Base-by-base conservation (phyloP, 92 coral and sea anemone genomes). In the Anthopleura xanthogrammica region DNA sequence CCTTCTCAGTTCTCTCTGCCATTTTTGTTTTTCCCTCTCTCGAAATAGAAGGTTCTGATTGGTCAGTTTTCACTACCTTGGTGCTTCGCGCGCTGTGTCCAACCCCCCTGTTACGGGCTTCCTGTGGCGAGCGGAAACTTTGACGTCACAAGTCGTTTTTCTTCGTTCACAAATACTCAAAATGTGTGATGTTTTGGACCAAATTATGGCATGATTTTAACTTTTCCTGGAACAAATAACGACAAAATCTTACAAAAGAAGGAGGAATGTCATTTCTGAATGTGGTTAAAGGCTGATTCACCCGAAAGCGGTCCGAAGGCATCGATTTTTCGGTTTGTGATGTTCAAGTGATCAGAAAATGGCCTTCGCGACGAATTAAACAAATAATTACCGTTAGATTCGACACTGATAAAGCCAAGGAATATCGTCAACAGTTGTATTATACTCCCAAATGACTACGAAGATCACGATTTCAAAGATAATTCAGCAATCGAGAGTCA, bases 341-440 rank as follows among this genome's bases (percentile, higher is more conserved):
- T 68, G 74, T 16, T 68, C 16, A 68, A 68, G 42, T 68, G 74
- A 9, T 29, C 29, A 68, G 74, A 68, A 36, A 12, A 23, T 68
- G 17, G 74, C 74, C 74, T 68, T 68, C 74, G 13, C 74, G 42
- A 68, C 74, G 74, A 68, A 36, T 68, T 68, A 68, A 68, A 68
- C 74, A 68, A 68, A 68, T 68, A 68, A 68, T 68, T 36, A 12
- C 36, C 5, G 19, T 9, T 13, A 24, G 29, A 68, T 29, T 36
- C 17, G 74, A n/a, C 14, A 29, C 74, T 36, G 43, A n/a, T n/a
- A 20, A 4, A 23, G 23, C 70, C 70, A 20, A 68, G 40, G 13
- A 23, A 68, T 24, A 68, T 22, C 74, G 17, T 29, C 74, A 1
- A 65, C 43, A 68, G 41, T 68, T 12, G 74, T 29, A 36, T 24